Conservation (phyloP, 1,140 invertebrate species). For the Carposina sasakii region DNA sequence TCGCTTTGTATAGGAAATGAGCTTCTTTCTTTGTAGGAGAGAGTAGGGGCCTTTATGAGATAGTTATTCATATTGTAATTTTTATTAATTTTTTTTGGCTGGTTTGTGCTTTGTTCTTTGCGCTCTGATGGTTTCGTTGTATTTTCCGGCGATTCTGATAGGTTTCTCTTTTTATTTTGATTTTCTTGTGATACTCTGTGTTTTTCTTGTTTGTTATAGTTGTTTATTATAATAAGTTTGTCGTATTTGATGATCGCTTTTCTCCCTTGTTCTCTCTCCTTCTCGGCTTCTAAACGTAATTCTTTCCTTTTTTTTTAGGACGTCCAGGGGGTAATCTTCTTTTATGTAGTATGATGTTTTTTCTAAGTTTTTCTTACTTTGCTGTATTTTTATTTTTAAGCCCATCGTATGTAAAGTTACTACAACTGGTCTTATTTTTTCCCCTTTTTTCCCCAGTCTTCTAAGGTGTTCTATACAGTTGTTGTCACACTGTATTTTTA, state of each 20-base stretch:
- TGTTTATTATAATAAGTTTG: slow-evolving; percentile 18
- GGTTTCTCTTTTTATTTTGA: slow-evolving; percentile 18
- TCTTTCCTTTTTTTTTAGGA: slow-evolving; percentile 26
- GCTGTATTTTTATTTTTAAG: slow-evolving; percentile 28
- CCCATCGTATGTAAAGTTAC: slow-evolving; percentile 24
- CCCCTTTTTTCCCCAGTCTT: slow-evolving; percentile 27
- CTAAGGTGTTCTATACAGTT: slow-evolving; percentile 28
- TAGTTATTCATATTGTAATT: slow-evolving; percentile 17
- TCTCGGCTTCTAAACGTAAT: slow-evolving; percentile 17
- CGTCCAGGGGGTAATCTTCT: slow-evolving; percentile 27
- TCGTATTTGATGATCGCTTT: slow-evolving; percentile 25
- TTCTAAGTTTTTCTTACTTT: slow-evolving; percentile 29
- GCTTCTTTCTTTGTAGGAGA: slow-evolving; percentile 7
- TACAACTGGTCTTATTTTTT: slow-evolving; percentile 26
- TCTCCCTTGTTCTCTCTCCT: slow-evolving; percentile 18
- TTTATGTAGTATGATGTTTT: slow-evolving; percentile 24
- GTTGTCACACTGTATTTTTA: slow-evolving; percentile 26
- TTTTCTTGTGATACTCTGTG: neutral
- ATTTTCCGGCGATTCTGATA: slow-evolving; percentile 23
- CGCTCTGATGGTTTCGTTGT: slow-evolving; percentile 5
- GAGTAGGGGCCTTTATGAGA: slow-evolving; percentile 16
- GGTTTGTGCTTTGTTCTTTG: slow-evolving; percentile 19
- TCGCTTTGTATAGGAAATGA: neutral
- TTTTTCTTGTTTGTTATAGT: slow-evolving; percentile 8
- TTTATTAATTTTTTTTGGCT: slow-evolving; percentile 20